These are phyloP conservation scores for Isaurus tuberculatus DNA, from an alignment of 92 coral and sea anemone genomes.

Conservation along the genomic window DNA sequence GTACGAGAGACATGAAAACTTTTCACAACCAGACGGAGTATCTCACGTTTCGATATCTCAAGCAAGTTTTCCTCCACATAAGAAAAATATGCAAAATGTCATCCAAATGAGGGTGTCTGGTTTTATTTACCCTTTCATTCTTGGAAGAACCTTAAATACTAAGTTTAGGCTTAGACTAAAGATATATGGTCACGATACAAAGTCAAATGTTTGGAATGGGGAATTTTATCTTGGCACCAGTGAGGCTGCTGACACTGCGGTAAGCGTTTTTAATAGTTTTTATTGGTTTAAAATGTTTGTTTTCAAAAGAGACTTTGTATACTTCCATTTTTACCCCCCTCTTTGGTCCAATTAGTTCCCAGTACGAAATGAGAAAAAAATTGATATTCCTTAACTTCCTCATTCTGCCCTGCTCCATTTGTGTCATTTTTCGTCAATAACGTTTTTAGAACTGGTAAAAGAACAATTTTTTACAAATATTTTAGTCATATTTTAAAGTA, in stretches of 20 bases:
- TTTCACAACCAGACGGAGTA: slow-evolving; percentile 69
- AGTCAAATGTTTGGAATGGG: not conserved
- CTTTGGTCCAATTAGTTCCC: too few species aligned
- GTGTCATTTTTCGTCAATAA: too few species aligned
- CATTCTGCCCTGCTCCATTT: too few species aligned
- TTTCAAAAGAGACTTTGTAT: too few species aligned
- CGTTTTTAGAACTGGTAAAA: too few species aligned
- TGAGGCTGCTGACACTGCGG: slow-evolving; percentile 5
- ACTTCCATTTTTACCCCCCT: too few species aligned
- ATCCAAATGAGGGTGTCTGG: slow-evolving; percentile 56
- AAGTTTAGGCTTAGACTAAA: slow-evolving; percentile 3
- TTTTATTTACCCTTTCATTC: slow-evolving; percentile 80
- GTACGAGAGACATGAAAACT: slow-evolving; percentile 4
- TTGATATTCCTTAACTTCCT: too few species aligned
- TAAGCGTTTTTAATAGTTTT: not conserved
- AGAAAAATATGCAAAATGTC: not conserved
- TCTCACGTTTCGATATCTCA: slow-evolving; percentile 34
- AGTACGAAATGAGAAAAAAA: too few species aligned
- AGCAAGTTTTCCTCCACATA: slow-evolving; percentile 21
- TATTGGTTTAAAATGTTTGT: too few species aligned
- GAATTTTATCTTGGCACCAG: slow-evolving; percentile 23
- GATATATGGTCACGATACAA: not conserved
- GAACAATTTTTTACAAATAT: too few species aligned
- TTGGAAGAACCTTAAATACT: slow-evolving; percentile 18
- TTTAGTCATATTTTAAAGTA: too few species aligned